Base-by-base conservation (phyloP, 30 jellyfish, hydroid and myxozoan species). In the Nemopilema nomurai region DNA sequence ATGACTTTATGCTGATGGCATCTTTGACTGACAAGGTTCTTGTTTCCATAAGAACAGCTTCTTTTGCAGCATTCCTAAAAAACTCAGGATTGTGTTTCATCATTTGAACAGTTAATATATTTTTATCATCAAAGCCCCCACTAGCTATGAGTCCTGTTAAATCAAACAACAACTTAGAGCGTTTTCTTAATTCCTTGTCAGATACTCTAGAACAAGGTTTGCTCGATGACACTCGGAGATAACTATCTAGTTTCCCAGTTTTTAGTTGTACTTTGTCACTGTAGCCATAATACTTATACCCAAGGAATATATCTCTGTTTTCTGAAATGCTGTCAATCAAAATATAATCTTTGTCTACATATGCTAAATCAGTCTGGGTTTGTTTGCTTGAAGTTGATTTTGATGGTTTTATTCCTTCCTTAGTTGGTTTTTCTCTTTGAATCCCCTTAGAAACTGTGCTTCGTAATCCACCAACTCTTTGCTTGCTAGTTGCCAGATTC, bases 401-500 rank as follows among this genome's bases (percentile, higher is more conserved):
- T 74, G 72, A 21, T 8, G 16, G 74, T 16, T 1, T 4, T 31
- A n/a, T n/a, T n/a, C n/a, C n/a, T n/a, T n/a, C n/a, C n/a, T n/a
- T n/a, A n/a, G n/a, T n/a, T n/a, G n/a, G n/a, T n/a, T n/a, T n/a
- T n/a, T n/a, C n/a, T n/a, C n/a, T n/a, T n/a, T n/a, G n/a, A n/a
- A n/a, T n/a, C n/a, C n/a, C n/a, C n/a, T n/a, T n/a, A n/a, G 71
- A 21, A 1, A 33, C 1, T 69, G 49, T 49, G 26, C 63, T 76
- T 80, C 76, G 21, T n/a, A 49, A 17, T 20, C 87, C 77, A 9
- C 71, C 84, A 4, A 33, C 84, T 23, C 13, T 41, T n/a, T n/a
- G n/a, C n/a, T n/a, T n/a, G n/a, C n/a, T n/a, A n/a, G n/a, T n/a
- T n/a, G n/a, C n/a, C n/a, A n/a, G n/a, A n/a, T n/a, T n/a, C n/a